Base-by-base conservation (phyloP, 1,140 invertebrate species). In the Sinonovacula constricta region DNA sequence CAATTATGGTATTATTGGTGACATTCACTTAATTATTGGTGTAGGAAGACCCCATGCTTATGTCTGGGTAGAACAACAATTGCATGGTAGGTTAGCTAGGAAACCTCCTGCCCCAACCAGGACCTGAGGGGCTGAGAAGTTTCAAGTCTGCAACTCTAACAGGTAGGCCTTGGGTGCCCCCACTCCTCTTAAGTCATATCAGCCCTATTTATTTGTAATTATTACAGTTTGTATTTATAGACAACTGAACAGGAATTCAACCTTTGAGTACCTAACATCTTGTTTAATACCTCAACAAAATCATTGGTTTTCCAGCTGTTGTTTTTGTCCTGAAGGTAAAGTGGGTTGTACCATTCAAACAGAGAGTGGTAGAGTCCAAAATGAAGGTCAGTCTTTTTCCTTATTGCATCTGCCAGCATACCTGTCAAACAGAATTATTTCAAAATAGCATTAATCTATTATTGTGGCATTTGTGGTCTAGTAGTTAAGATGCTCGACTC, bases 281-380 rank as follows among this genome's bases (percentile, higher is more conserved):
- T 14, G 57, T 80, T 83, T 85, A 80, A 91, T 88, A 91, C 88
- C 26, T 82, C 49, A 22, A 91, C 88, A 87, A 93, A 98, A 51
- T 92, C 86, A 14, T 93, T 91, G 5, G 94, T 94, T 36, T 91
- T 91, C 80, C 94, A 96, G 59, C 94, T 92, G 53, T 92, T 93
- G 0, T 85, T 80, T 88, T 95, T 95, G 85, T 98, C 97, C 30
- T 93, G 85, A 34, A 95, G 83, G 88, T 96, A 98, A 31, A 97
- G 89, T 0, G 96, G 96, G 92, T 98, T 95, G 86, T 94, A n/a
- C n/a, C n/a, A n/a, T n/a, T n/a, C n/a, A n/a, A n/a, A n/a, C n/a
- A n/a, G n/a, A n/a, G n/a, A n/a, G n/a, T n/a, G n/a, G n/a, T n/a
- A n/a, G n/a, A n/a, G n/a, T n/a, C n/a, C n/a, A n/a, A n/a, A n/a